Conservation (phyloP, 2,797 vertebrate genomes). For the Catharus ustulatus region DNA sequence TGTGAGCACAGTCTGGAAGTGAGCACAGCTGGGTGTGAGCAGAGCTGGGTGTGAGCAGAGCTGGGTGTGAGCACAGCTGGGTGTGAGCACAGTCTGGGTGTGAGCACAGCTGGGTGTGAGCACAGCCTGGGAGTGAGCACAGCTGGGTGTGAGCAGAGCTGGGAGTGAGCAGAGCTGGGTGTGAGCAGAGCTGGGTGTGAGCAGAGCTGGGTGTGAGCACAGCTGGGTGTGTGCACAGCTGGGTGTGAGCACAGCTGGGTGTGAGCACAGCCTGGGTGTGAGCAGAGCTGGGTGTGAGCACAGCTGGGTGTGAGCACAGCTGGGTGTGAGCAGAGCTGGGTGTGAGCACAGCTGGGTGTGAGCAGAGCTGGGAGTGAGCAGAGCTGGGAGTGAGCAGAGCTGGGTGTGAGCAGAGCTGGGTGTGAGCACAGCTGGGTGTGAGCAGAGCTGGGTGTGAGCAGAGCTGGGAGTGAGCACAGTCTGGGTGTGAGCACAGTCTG, state of each 20-base stretch:
- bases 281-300: background rate
- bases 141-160: background rate
- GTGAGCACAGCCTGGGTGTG: background rate
- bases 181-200: background rate
- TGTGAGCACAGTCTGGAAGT: too few species aligned
- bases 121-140: too few species aligned
- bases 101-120: background rate
- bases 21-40: background rate
- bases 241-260: background rate
- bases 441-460: too few species aligned
- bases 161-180: background rate
- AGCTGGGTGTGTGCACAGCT: too few species aligned
- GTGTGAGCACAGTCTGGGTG: background rate
- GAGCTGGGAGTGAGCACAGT: background rate
- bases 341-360: background rate
- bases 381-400: too few species aligned
- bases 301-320: background rate
- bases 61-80: too few species aligned
- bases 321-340: too few species aligned
- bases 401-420: background rate
- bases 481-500: background rate
- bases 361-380: background rate
- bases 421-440: too few species aligned
- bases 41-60: too few species aligned
- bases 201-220: too few species aligned